Conservation (phyloP, 2,888 invertebrate genomes). For the Balanococcus diminutus region DNA sequence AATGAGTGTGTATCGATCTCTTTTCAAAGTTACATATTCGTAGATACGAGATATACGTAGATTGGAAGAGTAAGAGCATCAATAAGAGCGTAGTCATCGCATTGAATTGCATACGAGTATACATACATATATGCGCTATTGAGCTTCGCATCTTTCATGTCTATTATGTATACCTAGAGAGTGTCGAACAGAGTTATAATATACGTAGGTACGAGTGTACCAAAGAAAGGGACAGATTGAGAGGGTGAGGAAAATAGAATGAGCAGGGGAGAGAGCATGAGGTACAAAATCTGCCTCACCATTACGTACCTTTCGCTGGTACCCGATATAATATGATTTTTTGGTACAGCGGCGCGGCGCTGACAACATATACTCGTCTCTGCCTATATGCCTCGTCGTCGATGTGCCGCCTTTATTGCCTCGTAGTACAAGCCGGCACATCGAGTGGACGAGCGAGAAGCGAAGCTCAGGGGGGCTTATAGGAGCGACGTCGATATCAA, state of each 20-base stretch:
- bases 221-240: neutral
- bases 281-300: neutral
- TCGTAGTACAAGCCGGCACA: neutral
- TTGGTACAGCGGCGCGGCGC: neutral
- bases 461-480: neutral
- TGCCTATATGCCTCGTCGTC: neutral
- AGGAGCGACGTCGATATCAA: slow-evolving; percentile 40
- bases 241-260: neutral
- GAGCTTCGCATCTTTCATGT: slow-evolving; percentile 23
- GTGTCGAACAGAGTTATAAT: neutral
- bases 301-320: neutral
- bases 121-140: neutral
- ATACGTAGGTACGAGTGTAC: neutral
- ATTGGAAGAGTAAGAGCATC: neutral
- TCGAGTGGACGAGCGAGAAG: neutral
- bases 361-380: neutral
- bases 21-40: neutral
- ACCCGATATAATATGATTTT: neutral
- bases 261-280: neutral
- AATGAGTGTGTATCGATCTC: neutral
- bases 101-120: slow-evolving; percentile 49
- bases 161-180: slow-evolving; percentile 12
- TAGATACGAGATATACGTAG: neutral
- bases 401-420: neutral
- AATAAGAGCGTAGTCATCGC: slow-evolving; percentile 53